Evolutionary conservation across 2,113 vertebrate species (phyloP).

Genomic region (Chlamydotis undulata): DNA sequence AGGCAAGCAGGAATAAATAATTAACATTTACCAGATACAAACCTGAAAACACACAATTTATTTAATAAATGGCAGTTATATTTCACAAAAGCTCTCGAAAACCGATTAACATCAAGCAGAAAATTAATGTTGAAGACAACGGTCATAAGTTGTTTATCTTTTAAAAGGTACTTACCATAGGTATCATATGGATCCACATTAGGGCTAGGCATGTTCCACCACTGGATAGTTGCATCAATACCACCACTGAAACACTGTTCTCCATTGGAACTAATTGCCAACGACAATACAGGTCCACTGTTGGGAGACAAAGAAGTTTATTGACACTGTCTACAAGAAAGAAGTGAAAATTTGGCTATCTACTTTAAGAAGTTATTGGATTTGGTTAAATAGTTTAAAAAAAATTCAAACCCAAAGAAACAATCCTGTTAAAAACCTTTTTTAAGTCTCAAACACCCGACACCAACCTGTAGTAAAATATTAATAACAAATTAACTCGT

Average conservation of each 20-base stretch:
- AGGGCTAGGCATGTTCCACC: constrained; percentile 98
- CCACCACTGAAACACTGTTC: constrained; percentile 98
- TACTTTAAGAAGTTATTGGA: background rate
- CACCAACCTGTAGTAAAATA: background rate
- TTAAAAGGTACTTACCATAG: constrained; percentile 81
- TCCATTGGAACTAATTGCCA: constrained; percentile 91
- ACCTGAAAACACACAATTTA: background rate
- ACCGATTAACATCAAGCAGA: background rate
- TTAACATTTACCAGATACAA: background rate
- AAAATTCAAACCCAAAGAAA: background rate
- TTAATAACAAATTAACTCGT: background rate
- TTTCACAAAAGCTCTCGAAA: background rate
- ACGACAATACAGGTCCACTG: constrained; percentile 92
- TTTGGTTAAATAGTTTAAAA: background rate
- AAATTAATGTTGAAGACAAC: background rate
- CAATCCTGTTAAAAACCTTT: background rate
- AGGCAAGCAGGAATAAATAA: background rate
- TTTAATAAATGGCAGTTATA: background rate
- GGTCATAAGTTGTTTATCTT: background rate
- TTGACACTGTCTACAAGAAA: background rate
- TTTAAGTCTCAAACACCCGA: background rate
- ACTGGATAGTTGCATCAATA: constrained; percentile 94
- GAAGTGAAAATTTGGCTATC: background rate
- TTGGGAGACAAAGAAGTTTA: background rate
- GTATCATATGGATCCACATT: constrained; percentile 97